Conservation (phyloP, 1,140 invertebrate genomes). For the Onthophagus taurus region DNA sequence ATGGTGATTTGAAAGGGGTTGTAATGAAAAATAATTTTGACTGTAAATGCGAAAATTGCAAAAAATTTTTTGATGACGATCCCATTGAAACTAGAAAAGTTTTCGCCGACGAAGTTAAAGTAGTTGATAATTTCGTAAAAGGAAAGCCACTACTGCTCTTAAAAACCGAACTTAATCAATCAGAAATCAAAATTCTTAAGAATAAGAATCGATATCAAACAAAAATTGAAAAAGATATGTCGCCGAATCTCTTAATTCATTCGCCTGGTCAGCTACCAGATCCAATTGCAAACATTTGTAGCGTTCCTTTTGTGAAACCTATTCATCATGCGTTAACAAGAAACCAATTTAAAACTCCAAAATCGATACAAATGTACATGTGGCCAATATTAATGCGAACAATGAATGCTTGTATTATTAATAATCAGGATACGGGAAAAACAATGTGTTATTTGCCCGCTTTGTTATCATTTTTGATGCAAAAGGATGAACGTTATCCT, state of each 20-base stretch:
- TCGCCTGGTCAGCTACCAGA: slow-evolving; percentile 22
- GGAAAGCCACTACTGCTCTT: neutral
- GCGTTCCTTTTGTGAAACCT: slow-evolving; percentile 21
- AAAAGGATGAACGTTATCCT: slow-evolving; percentile 25
- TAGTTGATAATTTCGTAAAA: neutral
- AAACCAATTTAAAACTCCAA: slow-evolving; percentile 20
- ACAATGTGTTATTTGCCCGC: slow-evolving; percentile 44
- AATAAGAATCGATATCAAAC: slow-evolving; percentile 4
- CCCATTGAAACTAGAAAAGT: neutral
- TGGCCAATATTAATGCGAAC: slow-evolving; percentile 41
- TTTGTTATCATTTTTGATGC: slow-evolving; percentile 37
- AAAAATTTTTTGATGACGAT: neutral
- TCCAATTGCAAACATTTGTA: slow-evolving; percentile 15
- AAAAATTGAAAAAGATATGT: slow-evolving; percentile 20
- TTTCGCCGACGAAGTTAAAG: neutral
- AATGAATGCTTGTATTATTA: slow-evolving; percentile 39
- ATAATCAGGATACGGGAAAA: slow-evolving; percentile 40
- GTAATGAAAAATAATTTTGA: slow-evolving; percentile 3
- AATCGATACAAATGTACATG: slow-evolving; percentile 38
- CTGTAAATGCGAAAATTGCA: slow-evolving; percentile 10
- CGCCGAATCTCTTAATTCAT: slow-evolving; percentile 24
- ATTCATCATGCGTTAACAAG: slow-evolving; percentile 19
- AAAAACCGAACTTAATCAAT: neutral
- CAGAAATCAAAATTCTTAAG: slow-evolving; percentile 1
- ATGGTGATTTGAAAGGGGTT: too few relatives aligned